These are phyloP conservation scores for Tetrao urogallus DNA, from an alignment of 2,113 vertebrate genomes.

Conservation along the genomic window DNA sequence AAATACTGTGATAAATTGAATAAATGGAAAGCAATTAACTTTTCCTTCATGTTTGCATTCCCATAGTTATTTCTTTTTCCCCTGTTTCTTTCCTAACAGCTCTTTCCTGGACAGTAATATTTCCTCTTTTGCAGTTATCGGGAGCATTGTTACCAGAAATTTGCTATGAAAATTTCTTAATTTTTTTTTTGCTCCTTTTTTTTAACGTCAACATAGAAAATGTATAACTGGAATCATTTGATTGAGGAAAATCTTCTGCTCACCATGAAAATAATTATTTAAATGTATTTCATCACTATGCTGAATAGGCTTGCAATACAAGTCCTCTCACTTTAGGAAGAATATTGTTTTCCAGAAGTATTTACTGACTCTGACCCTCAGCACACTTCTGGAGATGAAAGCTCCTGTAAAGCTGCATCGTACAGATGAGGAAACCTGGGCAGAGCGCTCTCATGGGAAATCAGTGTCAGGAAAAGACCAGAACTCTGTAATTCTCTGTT, in stretches of 20 bases:
- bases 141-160: conserved; percentile 33
- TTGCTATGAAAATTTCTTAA: conserved; percentile 1
- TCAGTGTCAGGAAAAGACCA: not conserved
- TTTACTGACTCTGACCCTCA: not conserved
- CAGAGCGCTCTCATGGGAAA: not conserved
- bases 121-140: conserved; percentile 10
- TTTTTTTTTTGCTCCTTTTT: not conserved
- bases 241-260: not conserved
- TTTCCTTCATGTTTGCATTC: conserved; percentile 40
- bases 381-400: not conserved
- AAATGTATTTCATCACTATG: not conserved
- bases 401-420: not conserved
- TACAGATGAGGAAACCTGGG: not conserved
- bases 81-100: not conserved
- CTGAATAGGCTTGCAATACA: not conserved
- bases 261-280: not conserved
- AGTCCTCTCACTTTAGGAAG: not conserved
- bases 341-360: not conserved
- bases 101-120: not conserved
- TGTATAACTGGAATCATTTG: not conserved
- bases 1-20: conserved; percentile 36
- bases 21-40: conserved; percentile 50
- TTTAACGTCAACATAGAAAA: not conserved
- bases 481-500: not conserved
- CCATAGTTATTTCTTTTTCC: conserved; percentile 1